phyloP scores from a whole-genome alignment of 1,140 invertebrate species.

The Drosophila sp. region DNA sequence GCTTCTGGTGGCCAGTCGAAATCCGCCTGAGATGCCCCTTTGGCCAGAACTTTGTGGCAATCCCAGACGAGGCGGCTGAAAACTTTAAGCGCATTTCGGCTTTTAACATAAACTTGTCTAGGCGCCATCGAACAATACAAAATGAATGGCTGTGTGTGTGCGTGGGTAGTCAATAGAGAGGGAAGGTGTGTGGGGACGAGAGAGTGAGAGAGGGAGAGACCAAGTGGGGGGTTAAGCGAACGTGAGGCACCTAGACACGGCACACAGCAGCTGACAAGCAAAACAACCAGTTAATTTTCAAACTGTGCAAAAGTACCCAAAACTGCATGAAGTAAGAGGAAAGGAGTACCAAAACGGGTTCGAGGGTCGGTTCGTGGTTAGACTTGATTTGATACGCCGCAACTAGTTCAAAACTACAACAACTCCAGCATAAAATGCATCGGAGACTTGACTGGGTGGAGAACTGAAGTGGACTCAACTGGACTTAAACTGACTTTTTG shows the following conservation, averaged over 20 bases:
- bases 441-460: constrained; percentile 7
- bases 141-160: constrained; percentile 10
- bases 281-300: constrained; percentile 76
- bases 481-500: constrained; percentile 12
- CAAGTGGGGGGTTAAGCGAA: constrained; percentile 1
- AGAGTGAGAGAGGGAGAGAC: not conserved
- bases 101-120: constrained; percentile 56
- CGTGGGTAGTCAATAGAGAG: not conserved
- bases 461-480: constrained; percentile 21
- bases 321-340: constrained; percentile 26
- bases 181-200: not conserved
- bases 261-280: constrained; percentile 46
- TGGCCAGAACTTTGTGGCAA: constrained; percentile 37
- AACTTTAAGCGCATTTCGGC: constrained; percentile 69
- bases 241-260: constrained; percentile 27
- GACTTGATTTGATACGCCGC: constrained; percentile 53
- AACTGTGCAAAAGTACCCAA: constrained; percentile 67
- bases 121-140: constrained; percentile 72
- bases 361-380: constrained; percentile 41
- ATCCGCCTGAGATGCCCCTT: constrained; percentile 25
- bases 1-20: constrained; percentile 27
- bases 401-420: constrained; percentile 55
- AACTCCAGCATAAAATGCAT: constrained; percentile 34
- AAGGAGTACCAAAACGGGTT: constrained; percentile 10
- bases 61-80: constrained; percentile 42